Conservation (phyloP, 2,113 vertebrate genomes). For the Protobothrops flavoviridis region DNA sequence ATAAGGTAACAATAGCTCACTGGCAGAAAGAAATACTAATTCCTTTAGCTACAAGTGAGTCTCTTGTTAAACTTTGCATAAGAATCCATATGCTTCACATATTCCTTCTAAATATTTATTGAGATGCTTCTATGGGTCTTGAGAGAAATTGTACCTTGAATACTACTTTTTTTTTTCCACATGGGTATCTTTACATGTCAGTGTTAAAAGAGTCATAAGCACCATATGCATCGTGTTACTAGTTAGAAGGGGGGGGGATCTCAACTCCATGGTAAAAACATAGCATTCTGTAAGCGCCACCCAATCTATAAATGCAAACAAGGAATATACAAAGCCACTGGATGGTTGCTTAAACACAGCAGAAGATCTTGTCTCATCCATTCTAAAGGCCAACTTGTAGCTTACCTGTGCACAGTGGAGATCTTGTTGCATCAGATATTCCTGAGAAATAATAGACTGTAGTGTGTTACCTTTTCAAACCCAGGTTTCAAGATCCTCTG, state of each 20-base stretch:
- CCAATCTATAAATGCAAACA: background rate
- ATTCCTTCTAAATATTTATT: slow-evolving; percentile 15
- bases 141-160: background rate
- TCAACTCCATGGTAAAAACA: background rate
- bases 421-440: too few species aligned
- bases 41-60: slow-evolving; percentile 28
- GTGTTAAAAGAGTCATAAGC: background rate
- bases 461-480: background rate
- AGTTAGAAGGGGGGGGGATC: background rate
- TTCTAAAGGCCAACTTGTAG: background rate
- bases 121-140: background rate
- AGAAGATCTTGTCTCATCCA: background rate
- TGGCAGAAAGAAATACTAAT: slow-evolving; percentile 40
- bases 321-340: background rate
- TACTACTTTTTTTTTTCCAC: background rate
- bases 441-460: background rate
- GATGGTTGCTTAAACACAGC: background rate
- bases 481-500: slow-evolving; percentile 28
- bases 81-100: background rate
- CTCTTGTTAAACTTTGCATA: background rate
- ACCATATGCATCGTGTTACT: background rate
- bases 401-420: too few species aligned
- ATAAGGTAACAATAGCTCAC: slow-evolving; percentile 15
- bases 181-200: background rate
- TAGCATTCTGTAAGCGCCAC: background rate